phyloP scores from a whole-genome alignment of 2,113 vertebrate species.

The Chauna torquata region DNA sequence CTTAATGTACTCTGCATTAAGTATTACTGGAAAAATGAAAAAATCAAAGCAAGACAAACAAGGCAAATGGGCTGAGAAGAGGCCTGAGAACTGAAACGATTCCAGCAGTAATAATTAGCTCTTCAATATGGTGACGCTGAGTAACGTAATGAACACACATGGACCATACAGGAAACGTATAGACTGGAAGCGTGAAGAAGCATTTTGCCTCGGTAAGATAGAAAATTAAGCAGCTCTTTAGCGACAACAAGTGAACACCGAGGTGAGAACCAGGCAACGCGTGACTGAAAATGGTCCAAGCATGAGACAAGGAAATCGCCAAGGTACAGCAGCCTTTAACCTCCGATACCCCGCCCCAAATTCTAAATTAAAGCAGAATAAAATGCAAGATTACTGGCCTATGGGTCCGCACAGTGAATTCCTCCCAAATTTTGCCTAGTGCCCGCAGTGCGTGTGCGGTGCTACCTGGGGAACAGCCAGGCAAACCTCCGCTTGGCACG shows the following conservation, averaged over 20 bases:
- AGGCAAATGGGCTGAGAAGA: not conserved
- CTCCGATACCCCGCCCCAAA: not conserved
- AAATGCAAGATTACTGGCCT: not conserved
- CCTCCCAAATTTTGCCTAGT: not conserved
- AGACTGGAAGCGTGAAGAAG: not conserved
- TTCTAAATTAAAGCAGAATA: not conserved
- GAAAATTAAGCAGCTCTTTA: not conserved
- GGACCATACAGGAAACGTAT: not conserved
- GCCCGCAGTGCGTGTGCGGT: not conserved
- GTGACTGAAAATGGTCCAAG: not conserved
- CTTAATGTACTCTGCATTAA: not conserved
- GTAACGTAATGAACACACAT: rapidly evolving
- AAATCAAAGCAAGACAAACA: not conserved
- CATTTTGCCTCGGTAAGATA: not conserved
- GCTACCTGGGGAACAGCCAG: rapidly evolving
- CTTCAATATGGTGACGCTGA: not conserved
- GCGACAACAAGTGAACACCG: rapidly evolving
- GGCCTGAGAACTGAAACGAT: not conserved
- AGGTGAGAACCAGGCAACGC: not conserved
- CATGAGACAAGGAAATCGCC: not conserved
- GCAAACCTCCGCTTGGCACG: rapidly evolving
- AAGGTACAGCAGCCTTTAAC: not conserved
- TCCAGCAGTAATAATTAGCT: not conserved
- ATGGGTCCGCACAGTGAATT: not conserved
- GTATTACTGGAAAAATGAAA: not conserved